Conservation (phyloP, 2,113 vertebrate species). For the Cheirogaleus medius region DNA sequence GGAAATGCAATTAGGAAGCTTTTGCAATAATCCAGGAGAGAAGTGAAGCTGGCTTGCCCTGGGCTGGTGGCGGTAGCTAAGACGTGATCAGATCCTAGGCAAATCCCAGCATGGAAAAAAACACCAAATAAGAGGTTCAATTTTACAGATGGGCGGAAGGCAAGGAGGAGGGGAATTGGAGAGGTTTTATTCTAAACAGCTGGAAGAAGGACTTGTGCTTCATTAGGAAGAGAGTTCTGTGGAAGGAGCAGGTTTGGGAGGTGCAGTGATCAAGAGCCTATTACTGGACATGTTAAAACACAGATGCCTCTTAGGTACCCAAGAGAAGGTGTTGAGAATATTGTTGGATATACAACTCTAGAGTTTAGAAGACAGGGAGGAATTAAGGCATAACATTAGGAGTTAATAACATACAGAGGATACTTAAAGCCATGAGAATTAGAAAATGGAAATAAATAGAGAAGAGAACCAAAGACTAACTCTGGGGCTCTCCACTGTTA, state of each 20-base stretch:
- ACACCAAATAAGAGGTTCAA: not conserved
- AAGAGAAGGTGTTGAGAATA: not conserved
- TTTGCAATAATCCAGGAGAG: not conserved
- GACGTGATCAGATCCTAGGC: not conserved
- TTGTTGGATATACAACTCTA: not conserved
- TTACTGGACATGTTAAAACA: not conserved
- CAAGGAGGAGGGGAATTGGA: not conserved
- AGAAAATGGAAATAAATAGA: not conserved
- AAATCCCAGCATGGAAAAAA: not conserved
- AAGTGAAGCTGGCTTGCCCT: not conserved
- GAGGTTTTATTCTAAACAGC: not conserved
- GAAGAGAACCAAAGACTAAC: not conserved
- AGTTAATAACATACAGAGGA: not conserved
- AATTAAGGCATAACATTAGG: not conserved
- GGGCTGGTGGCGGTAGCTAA: not conserved
- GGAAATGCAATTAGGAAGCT: not conserved
- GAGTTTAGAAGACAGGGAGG: not conserved
- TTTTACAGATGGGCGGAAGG: not conserved
- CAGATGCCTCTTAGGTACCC: not conserved
- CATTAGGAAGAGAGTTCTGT: not conserved
- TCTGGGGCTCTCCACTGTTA: not conserved
- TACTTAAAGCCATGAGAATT: not conserved
- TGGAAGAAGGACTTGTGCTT: not conserved
- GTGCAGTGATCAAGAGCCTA: not conserved
- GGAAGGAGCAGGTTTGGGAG: not conserved